These are phyloP conservation scores for Eciton burchellii DNA, from an alignment of 1,140 invertebrate species.

Conservation along the genomic window DNA sequence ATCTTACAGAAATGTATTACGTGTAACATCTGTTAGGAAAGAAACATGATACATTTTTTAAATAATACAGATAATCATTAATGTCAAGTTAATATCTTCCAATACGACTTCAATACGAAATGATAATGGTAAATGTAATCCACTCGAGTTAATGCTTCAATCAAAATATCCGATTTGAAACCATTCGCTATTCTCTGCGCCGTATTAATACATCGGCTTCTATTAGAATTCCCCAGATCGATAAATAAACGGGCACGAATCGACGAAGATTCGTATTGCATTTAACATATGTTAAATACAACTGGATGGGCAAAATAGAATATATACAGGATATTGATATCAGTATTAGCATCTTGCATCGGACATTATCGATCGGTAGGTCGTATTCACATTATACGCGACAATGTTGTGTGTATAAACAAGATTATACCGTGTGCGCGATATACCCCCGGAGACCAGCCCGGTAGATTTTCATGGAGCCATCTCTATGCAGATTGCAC, in stretches of 20 bases:
- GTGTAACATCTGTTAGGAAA: too few species aligned
- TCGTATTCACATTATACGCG: conserved; percentile 12
- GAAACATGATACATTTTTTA: too few species aligned
- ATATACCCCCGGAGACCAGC: conserved; percentile 48
- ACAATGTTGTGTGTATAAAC: conserved; percentile 51
- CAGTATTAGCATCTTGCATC: background rate
- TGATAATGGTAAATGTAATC: conserved; percentile 4
- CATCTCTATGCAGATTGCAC: conserved; percentile 67
- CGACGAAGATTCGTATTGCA: too few species aligned
- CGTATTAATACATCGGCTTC: background rate
- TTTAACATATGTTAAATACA: too few species aligned
- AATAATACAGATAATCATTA: too few species aligned
- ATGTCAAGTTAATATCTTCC: conserved; percentile 17
- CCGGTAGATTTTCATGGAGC: conserved; percentile 57
- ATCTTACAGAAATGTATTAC: too few species aligned
- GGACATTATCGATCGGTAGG: conserved; percentile 33
- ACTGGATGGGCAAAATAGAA: background rate
- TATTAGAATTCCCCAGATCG: background rate
- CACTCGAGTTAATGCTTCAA: background rate
- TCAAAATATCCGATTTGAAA: background rate
- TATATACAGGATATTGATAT: conserved; percentile 20
- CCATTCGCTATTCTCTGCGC: background rate
- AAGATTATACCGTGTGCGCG: conserved; percentile 26
- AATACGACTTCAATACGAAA: background rate
- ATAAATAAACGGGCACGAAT: conserved; percentile 7